Percentiles rank a stretch among this genome's conserved stretches.
Evolutionary conservation across 2,888 invertebrate species (phyloP).

Genomic region (Melanchra persicariae): DNA sequence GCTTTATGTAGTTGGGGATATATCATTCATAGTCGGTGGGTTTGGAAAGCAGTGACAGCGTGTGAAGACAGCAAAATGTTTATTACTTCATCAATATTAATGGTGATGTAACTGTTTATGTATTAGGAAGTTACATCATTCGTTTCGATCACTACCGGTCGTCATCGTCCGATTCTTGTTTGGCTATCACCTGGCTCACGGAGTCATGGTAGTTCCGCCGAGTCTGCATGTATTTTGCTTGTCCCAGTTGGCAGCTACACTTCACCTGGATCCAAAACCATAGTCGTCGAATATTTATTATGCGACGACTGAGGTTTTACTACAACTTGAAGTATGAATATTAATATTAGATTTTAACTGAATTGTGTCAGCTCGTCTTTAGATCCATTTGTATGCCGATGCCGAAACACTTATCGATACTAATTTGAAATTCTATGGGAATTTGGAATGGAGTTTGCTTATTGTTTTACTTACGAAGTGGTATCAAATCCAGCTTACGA

Average conservation of each 20-base stretch:
- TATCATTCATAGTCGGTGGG: conserved; percentile 25
- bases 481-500: not conserved
- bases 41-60: conserved; percentile 26
- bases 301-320: not conserved
- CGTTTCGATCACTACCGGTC: not conserved
- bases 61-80: conserved; percentile 9
- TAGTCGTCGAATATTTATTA: too few relatives aligned
- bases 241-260: too few relatives aligned
- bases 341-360: not conserved
- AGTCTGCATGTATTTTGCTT: not conserved
- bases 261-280: not conserved
- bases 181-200: not conserved
- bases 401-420: not conserved
- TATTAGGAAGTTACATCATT: not conserved
- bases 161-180: not conserved
- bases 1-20: conserved; percentile 26
- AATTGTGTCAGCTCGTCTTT: not conserved
- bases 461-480: conserved; percentile 2
- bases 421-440: conserved; percentile 34
- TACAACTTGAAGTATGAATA: not conserved
- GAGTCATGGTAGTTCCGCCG: not conserved
- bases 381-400: conserved; percentile 9
- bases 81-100: not conserved
- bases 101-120: not conserved
- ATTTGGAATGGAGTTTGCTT: not conserved